These are phyloP conservation scores for Chelonoidis abingdonii DNA, from an alignment of 2,113 vertebrate species.

Conservation along the genomic window DNA sequence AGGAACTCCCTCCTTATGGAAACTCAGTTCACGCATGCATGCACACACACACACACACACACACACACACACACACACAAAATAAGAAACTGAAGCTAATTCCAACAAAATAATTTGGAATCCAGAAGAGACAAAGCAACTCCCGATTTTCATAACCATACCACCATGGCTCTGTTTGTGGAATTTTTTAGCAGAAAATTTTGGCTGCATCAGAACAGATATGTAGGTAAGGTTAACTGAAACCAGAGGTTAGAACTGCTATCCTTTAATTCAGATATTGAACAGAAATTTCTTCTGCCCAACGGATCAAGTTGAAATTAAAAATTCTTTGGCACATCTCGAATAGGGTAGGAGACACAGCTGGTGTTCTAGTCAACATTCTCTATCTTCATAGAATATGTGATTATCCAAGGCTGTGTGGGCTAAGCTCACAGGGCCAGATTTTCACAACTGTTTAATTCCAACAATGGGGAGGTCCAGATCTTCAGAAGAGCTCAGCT, in stretches of 20 bases:
- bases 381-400: rapidly evolving
- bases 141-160: rapidly evolving
- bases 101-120: neutral
- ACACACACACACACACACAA: too few species aligned
- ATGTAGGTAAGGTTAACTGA: neutral
- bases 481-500: neutral
- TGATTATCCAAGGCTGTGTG: rapidly evolving
- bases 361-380: neutral
- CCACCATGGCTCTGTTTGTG: neutral
- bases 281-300: neutral
- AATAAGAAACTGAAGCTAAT: neutral
- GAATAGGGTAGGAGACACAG: neutral
- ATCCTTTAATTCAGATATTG: neutral
- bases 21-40: neutral
- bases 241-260: rapidly evolving
- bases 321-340: neutral
- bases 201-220: neutral
- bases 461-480: neutral
- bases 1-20: neutral
- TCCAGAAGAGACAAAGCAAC: neutral
- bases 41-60: neutral
- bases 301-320: neutral
- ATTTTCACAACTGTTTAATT: neutral
- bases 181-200: neutral
- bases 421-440: neutral